These are phyloP conservation scores for Tamandua tetradactyla DNA, from an alignment of 2,797 vertebrate genomes.

Conservation along the genomic window DNA sequence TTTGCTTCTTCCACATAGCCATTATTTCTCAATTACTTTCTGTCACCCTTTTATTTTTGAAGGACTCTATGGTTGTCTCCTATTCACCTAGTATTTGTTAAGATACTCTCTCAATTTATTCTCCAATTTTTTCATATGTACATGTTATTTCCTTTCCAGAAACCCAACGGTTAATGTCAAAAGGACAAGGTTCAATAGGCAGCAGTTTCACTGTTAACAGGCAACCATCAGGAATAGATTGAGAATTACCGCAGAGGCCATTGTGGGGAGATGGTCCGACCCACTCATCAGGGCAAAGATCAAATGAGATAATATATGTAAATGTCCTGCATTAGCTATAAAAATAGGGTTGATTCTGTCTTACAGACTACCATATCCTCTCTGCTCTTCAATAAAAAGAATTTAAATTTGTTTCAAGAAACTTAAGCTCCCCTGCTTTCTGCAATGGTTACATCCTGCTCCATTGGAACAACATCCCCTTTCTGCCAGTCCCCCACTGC, in stretches of 20 bases:
- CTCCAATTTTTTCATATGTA: background rate
- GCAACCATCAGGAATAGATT: constrained; percentile 58
- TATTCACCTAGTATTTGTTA: constrained; percentile 5
- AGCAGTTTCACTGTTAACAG: constrained; percentile 53
- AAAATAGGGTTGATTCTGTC: constrained; percentile 17
- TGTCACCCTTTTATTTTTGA: constrained; percentile 38
- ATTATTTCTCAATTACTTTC: constrained; percentile 8
- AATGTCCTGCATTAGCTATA: constrained; percentile 17
- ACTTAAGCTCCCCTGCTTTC: constrained; percentile 18
- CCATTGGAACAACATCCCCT: constrained; percentile 53
- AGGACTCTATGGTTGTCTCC: background rate
- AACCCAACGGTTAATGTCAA: constrained; percentile 78
- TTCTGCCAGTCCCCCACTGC: constrained; percentile 7
- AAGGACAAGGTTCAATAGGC: constrained; percentile 52
- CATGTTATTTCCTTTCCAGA: constrained; percentile 47
- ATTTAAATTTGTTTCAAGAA: constrained; percentile 63
- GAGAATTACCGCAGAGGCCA: constrained; percentile 34
- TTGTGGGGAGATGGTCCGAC: constrained; percentile 55
- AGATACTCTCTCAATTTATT: constrained; percentile 30
- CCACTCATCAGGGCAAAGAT: constrained; percentile 28
- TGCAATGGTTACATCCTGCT: constrained; percentile 65
- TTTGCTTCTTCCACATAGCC: background rate
- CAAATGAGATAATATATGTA: constrained; percentile 27
- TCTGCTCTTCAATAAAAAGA: constrained; percentile 38
- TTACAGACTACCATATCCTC: background rate